Conservation (phyloP, 2,888 invertebrate genomes). For the Dione vanillae region DNA sequence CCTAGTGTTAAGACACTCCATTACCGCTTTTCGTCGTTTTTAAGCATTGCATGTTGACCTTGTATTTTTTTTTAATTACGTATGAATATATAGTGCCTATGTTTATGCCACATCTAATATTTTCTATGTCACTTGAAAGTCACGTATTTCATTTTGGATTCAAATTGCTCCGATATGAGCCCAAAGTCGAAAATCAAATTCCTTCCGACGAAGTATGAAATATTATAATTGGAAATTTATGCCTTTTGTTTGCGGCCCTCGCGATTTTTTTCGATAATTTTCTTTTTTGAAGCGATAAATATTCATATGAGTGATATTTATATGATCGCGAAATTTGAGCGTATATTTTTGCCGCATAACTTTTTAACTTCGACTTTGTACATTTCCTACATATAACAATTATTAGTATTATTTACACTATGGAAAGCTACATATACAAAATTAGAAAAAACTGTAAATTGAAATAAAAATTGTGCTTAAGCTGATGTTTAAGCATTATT, state of each 20-base stretch:
- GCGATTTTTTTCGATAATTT: slow-evolving; percentile 28
- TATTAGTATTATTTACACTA: no score
- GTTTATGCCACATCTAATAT: slow-evolving; percentile 14
- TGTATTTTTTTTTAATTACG: no score
- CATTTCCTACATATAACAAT: background rate
- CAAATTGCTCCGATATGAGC: slow-evolving; percentile 46
- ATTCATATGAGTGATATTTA: slow-evolving; percentile 23
- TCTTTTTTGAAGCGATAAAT: slow-evolving; percentile 12
- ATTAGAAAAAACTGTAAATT: no score
- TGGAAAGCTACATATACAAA: no score
- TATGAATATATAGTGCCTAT: background rate
- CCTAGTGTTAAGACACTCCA: no score
- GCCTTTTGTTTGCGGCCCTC: slow-evolving; percentile 37
- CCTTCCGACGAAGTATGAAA: slow-evolving; percentile 44
- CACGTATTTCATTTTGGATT: slow-evolving; percentile 51
- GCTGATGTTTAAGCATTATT: no score
- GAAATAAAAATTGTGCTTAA: no score
- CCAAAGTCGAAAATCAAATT: slow-evolving; percentile 48
- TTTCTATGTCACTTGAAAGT: slow-evolving; percentile 30
- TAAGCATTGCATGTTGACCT: no score
- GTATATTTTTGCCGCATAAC: background rate
- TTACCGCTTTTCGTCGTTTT: no score
- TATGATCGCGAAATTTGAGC: background rate
- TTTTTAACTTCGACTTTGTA: background rate
- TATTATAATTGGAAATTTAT: slow-evolving; percentile 46